Percentiles rank a stretch among this genome's conserved stretches.
These are phyloP conservation scores for Drosophila gunungcola DNA, from an alignment of 1,140 invertebrate species.

Conservation along the genomic window DNA sequence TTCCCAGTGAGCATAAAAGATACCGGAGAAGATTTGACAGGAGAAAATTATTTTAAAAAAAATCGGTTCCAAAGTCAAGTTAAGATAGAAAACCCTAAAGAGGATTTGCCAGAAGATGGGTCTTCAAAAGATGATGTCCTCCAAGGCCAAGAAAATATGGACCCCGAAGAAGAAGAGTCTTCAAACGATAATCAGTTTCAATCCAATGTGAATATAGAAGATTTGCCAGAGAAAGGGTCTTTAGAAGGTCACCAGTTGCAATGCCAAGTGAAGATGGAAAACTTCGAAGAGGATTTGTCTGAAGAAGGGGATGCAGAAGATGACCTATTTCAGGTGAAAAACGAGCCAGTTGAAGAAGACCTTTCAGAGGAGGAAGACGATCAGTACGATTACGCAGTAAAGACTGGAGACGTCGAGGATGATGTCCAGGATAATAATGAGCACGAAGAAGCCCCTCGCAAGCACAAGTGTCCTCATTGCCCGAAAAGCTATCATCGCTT, in stretches of 20 bases:
- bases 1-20: no score
- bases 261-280: constrained; percentile 1
- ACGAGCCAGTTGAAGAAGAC: constrained; percentile 8
- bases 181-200: not conserved
- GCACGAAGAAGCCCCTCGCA: not conserved
- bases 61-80: no score
- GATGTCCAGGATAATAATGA: not conserved
- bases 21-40: no score
- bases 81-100: not conserved
- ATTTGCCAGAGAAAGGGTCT: not conserved
- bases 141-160: not conserved
- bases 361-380: not conserved
- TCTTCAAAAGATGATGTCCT: not conserved
- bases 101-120: not conserved
- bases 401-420: not conserved
- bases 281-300: not conserved
- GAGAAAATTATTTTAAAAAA: no score
- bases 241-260: not conserved
- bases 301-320: not conserved
- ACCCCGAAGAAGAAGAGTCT: not conserved
- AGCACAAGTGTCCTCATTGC: not conserved
- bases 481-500: not conserved
- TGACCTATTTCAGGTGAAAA: constrained; percentile 1
- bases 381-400: not conserved
- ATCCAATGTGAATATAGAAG: not conserved